These are phyloP conservation scores for Glyptemys insculpta DNA, from an alignment of 2,797 vertebrate species.

Conservation along the genomic window DNA sequence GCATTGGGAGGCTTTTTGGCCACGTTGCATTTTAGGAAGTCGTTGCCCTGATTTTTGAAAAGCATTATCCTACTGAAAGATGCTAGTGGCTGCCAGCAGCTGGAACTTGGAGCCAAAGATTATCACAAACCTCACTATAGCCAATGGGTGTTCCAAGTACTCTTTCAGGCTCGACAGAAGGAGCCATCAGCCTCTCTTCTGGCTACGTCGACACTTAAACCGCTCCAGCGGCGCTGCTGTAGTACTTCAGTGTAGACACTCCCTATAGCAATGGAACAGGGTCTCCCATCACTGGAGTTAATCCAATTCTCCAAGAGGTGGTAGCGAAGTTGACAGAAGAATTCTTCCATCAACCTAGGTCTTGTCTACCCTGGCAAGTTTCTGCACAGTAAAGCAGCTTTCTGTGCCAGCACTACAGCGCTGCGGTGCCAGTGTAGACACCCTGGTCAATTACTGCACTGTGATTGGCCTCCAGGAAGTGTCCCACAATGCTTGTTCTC, in stretches of 20 bases:
- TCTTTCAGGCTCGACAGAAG: background rate
- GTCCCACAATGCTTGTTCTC: too few species aligned
- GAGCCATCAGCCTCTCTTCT: background rate
- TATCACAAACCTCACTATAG: background rate
- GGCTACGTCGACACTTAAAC: background rate
- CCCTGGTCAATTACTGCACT: too few species aligned
- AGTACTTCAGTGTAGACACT: background rate
- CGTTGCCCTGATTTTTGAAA: background rate
- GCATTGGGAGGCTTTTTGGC: background rate
- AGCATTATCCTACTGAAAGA: background rate
- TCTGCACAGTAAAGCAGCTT: too few species aligned
- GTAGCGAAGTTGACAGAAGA: background rate
- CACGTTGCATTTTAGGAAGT: background rate
- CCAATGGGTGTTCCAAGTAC: background rate
- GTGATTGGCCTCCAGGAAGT: too few species aligned
- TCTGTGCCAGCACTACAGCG: too few species aligned
- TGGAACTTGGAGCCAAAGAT: too few species aligned
- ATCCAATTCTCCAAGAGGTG: background rate
- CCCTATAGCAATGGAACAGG: background rate
- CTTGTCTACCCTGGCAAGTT: too few species aligned
- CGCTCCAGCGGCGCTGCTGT: fast-evolving
- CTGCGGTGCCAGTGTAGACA: too few species aligned
- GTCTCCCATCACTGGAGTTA: background rate
- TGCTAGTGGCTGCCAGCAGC: background rate
- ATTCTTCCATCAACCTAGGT: background rate